Conservation (phyloP, 2,888 invertebrate species). For the Tridacna crocea region DNA sequence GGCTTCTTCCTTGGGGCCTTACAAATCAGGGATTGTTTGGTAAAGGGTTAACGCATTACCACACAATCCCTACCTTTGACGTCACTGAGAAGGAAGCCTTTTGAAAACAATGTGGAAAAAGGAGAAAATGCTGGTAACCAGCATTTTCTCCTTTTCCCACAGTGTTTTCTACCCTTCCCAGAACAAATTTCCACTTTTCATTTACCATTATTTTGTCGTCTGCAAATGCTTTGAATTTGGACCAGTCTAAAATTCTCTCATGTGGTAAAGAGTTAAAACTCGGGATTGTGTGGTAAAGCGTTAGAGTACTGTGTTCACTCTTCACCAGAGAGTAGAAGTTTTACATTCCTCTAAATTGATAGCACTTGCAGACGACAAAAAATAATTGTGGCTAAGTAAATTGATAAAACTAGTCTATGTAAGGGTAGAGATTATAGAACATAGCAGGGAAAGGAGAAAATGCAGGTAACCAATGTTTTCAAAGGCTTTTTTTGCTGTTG, state of each 20-base stretch:
- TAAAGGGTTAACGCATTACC: too few relatives aligned
- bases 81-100: neutral
- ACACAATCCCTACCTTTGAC: neutral
- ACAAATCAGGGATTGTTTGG: too few relatives aligned
- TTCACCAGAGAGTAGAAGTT: too few relatives aligned
- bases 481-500: too few relatives aligned
- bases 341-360: neutral
- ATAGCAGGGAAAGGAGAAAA: too few relatives aligned
- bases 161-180: neutral
- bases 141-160: neutral
- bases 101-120: neutral
- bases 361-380: neutral
- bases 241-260: neutral
- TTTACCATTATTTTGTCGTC: neutral
- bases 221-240: neutral
- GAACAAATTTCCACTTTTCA: neutral
- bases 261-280: neutral
- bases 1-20: too few relatives aligned
- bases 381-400: too few relatives aligned
- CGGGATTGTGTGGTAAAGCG: too few relatives aligned
- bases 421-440: too few relatives aligned
- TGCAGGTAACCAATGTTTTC: too few relatives aligned
- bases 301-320: too few relatives aligned
- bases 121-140: constrained; percentile 1
- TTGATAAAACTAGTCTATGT: too few relatives aligned